Conservation (phyloP, 2,797 vertebrate species). For the Vipera latastei region DNA sequence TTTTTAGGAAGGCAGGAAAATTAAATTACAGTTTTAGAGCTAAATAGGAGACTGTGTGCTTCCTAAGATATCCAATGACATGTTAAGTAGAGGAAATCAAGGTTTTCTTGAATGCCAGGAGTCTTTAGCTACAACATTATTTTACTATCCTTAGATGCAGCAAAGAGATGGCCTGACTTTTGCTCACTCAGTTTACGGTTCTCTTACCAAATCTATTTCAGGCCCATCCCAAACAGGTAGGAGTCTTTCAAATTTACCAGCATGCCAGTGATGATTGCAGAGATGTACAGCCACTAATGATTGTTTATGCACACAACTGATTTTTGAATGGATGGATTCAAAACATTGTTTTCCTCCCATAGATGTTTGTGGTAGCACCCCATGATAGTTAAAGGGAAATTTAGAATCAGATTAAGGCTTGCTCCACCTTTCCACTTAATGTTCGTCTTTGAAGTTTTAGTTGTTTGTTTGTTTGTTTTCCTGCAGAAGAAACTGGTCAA, state of each 20-base stretch:
- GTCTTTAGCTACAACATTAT: constrained; percentile 1
- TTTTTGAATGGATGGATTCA: constrained; percentile 16
- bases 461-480: not conserved
- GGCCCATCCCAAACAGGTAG: not conserved
- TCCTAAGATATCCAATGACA: constrained; percentile 19
- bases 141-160: constrained; percentile 5
- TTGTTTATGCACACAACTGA: not conserved
- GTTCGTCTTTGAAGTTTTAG: not conserved
- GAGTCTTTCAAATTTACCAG: not conserved
- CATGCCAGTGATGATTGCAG: not conserved
- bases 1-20: constrained; percentile 15
- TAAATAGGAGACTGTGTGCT: constrained; percentile 12
- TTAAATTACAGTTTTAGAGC: constrained; percentile 23
- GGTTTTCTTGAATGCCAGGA: constrained; percentile 10
- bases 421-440: not conserved
- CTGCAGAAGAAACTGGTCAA: not conserved
- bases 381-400: constrained; percentile 17
- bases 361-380: not conserved
- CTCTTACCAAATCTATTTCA: not conserved
- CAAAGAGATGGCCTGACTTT: not conserved
- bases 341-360: constrained; percentile 16
- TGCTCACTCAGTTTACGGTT: not conserved
- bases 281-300: constrained; percentile 6
- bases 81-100: constrained; percentile 3
- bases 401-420: constrained; percentile 2